Evolutionary conservation across 1,140 invertebrate genomes (phyloP).

Genomic region (Drosophila pruinosa): DNA sequence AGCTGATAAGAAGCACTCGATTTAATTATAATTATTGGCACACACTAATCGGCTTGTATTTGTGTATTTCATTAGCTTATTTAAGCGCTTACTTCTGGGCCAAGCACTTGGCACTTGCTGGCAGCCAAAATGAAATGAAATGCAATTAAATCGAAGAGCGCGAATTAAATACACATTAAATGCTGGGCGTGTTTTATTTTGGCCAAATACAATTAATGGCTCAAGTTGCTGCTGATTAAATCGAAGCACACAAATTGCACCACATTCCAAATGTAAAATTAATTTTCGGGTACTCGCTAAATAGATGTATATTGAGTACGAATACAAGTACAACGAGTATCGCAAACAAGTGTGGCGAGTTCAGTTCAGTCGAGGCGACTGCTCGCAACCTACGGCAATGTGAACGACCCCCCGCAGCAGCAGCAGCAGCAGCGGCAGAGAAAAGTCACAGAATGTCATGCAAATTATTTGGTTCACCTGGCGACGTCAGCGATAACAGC

Average conservation of each 20-base stretch:
- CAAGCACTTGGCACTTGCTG: not conserved
- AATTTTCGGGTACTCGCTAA: slow-evolving; percentile 26
- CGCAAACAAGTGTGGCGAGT: slow-evolving; percentile 55
- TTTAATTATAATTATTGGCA: slow-evolving; percentile 31
- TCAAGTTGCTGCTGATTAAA: slow-evolving; percentile 19
- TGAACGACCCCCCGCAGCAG: slow-evolving; percentile 54
- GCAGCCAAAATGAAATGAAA: slow-evolving; percentile 4
- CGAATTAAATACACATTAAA: slow-evolving; percentile 43
- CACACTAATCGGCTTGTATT: slow-evolving; percentile 15
- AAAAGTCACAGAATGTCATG: slow-evolving; percentile 47
- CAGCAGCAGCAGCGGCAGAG: slow-evolving; percentile 8
- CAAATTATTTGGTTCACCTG: slow-evolving; percentile 71
- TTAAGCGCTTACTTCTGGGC: not conserved
- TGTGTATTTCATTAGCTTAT: not conserved
- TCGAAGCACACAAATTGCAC: slow-evolving; percentile 7
- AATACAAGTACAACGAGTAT: not conserved
- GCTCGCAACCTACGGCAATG: slow-evolving; percentile 67
- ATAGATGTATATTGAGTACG: slow-evolving; percentile 23
- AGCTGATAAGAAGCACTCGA: slow-evolving; percentile 31
- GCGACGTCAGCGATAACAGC: slow-evolving; percentile 10
- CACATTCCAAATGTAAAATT: slow-evolving; percentile 48
- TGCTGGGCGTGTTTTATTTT: not conserved
- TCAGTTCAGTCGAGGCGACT: slow-evolving; percentile 3
- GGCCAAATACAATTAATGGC: not conserved
- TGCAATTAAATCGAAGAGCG: slow-evolving; percentile 2